These are phyloP conservation scores for Drosophila putrida DNA, from an alignment of 2,888 invertebrate genomes.

Conservation along the genomic window DNA sequence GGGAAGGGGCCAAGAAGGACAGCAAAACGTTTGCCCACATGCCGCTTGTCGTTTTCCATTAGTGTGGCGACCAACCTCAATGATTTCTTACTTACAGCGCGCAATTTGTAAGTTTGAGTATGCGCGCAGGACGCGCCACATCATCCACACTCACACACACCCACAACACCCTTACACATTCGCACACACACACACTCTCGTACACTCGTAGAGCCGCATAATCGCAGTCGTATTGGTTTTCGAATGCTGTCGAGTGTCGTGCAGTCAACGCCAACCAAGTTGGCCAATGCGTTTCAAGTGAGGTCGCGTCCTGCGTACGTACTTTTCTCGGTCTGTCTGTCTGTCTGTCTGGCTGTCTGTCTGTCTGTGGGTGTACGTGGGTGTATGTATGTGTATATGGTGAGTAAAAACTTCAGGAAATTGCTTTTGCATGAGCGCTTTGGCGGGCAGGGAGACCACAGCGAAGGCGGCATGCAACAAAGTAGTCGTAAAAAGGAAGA, in stretches of 20 bases:
- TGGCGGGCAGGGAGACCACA: constrained; percentile 31
- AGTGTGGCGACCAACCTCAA: constrained; percentile 79
- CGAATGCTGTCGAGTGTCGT: constrained; percentile 62
- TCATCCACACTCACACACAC: constrained; percentile 30
- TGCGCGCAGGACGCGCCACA: constrained; percentile 46
- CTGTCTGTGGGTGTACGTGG: constrained; percentile 5
- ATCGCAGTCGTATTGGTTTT: constrained; percentile 75
- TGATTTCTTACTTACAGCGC: constrained; percentile 78
- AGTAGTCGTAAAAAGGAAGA: constrained; percentile 69
- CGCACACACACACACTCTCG: constrained; percentile 9
- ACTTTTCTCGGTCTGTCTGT: constrained; percentile 5
- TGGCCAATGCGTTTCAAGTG: constrained; percentile 64
- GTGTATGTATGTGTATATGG: constrained; percentile 36
- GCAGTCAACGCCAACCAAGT: constrained; percentile 45
- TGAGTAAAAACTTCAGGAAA: constrained; percentile 76
- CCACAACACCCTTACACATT: constrained; percentile 7
- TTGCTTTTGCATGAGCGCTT: constrained; percentile 81
- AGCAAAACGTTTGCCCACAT: constrained; percentile 70
- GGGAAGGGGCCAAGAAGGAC: neutral
- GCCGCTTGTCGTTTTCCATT: constrained; percentile 80
- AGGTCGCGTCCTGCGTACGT: constrained; percentile 43
- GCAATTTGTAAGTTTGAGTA: constrained; percentile 67
- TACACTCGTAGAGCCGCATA: constrained; percentile 50
- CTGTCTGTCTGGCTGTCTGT: constrained; percentile 1
- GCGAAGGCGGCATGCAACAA: constrained; percentile 31